phyloP scores from a whole-genome alignment of 2,888 invertebrate genomes.

The Leucoma salicis region DNA sequence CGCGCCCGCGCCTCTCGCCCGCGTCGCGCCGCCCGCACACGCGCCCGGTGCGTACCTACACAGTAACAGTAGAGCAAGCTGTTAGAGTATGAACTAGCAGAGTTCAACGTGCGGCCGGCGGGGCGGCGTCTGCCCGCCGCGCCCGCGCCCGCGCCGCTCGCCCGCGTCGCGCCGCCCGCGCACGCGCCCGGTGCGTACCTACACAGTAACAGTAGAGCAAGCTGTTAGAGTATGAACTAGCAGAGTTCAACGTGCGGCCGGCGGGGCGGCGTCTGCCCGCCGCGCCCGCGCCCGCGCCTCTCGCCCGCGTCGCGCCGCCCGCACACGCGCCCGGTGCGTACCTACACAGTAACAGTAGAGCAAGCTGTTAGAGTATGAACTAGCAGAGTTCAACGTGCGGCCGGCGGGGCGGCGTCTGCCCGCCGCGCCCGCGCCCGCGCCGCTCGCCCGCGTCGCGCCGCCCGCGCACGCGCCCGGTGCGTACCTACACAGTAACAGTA shows the following conservation, averaged over 20 bases:
- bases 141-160: conserved; percentile 41
- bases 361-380: no score
- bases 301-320: conserved; percentile 45
- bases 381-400: conserved; percentile 92
- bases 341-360: no score
- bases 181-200: conserved; percentile 38
- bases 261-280: conserved; percentile 24
- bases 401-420: conserved; percentile 54
- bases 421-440: conserved; percentile 34
- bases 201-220: no score
- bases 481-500: background rate
- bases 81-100: no score
- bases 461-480: conserved; percentile 44
- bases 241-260: conserved; percentile 92
- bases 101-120: conserved; percentile 89
- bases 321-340: conserved; percentile 40
- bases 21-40: conserved; percentile 45
- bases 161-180: conserved; percentile 45
- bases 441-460: conserved; percentile 45
- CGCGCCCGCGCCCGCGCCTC: conserved; percentile 39
- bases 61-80: no score
- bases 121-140: conserved; percentile 22
- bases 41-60: conserved; percentile 33
- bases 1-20: conserved; percentile 43
- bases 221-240: no score